A percentile compares a stretch with the other conserved stretches of the same genome.
These are phyloP conservation scores for Criorhina ranunculi DNA, from an alignment of 2,888 invertebrate genomes.

Conservation along the genomic window DNA sequence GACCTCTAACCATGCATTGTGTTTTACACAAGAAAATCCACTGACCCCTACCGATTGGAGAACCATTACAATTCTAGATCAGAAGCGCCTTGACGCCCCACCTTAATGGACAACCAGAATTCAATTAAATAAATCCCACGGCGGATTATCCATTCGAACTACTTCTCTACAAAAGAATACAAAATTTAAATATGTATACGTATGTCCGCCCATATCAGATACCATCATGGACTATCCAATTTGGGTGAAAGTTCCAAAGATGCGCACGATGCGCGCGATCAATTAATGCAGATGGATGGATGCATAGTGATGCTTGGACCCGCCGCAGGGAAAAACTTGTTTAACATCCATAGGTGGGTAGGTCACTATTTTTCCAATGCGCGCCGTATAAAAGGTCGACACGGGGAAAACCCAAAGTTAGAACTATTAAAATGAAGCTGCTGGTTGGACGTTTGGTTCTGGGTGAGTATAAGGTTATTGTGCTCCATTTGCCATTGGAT, in stretches of 20 bases:
- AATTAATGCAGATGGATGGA: conserved; percentile 49
- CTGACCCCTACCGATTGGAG: conserved; percentile 2
- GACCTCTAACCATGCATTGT: conserved; percentile 35
- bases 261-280: conserved; percentile 25
- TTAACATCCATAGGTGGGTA: conserved; percentile 26
- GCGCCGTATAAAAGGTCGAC: conserved; percentile 65
- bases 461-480: conserved; percentile 38
- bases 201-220: conserved; percentile 20
- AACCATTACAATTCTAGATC: conserved; percentile 25
- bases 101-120: conserved; percentile 1
- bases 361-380: background rate
- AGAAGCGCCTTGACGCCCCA: conserved; percentile 16
- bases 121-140: conserved; percentile 39
- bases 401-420: conserved; percentile 23
- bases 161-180: background rate
- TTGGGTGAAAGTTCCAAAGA: conserved; percentile 55
- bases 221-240: conserved; percentile 13
- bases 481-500: background rate
- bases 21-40: conserved; percentile 10
- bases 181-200: conserved; percentile 22
- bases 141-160: conserved; percentile 1
- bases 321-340: conserved; percentile 50
- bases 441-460: conserved; percentile 58
- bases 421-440: conserved; percentile 70
- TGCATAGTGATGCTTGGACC: conserved; percentile 31